A percentile compares a stretch with the other conserved stretches of the same genome.
These are phyloP conservation scores for Anolis sagrei DNA, from an alignment of 2,113 vertebrate species.

Conservation along the genomic window DNA sequence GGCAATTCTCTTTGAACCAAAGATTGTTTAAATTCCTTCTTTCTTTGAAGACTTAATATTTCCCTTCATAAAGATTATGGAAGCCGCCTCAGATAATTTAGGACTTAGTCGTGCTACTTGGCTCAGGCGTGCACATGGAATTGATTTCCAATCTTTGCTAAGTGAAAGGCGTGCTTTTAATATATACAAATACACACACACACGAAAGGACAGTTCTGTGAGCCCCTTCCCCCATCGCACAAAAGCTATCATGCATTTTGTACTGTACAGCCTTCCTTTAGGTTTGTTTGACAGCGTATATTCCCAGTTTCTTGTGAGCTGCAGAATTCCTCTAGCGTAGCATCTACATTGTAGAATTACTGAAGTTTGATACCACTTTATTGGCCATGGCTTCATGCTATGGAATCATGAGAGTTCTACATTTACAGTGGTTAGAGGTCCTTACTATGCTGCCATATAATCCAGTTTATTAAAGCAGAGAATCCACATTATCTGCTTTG, in stretches of 20 bases:
- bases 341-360: too few species aligned
- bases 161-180: slow-evolving; percentile 11
- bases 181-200: neutral
- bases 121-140: slow-evolving; percentile 45
- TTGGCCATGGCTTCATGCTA: too few species aligned
- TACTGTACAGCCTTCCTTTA: neutral
- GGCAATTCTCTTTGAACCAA: slow-evolving; percentile 71
- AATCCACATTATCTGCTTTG: too few species aligned
- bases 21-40: slow-evolving; percentile 66
- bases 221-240: neutral
- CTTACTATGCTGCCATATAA: too few species aligned
- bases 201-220: neutral
- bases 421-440: too few species aligned
- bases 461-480: too few species aligned
- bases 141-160: slow-evolving; percentile 59
- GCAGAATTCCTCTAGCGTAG: neutral
- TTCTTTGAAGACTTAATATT: slow-evolving; percentile 72
- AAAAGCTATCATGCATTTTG: neutral
- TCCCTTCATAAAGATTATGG: slow-evolving; percentile 67
- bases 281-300: neutral
- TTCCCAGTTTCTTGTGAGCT: neutral
- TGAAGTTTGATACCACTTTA: too few species aligned
- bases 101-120: slow-evolving; percentile 55
- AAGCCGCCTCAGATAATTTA: slow-evolving; percentile 62
- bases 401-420: too few species aligned